Base-by-base conservation (phyloP, 2,888 invertebrate genomes). In the Drosophila testacea region DNA sequence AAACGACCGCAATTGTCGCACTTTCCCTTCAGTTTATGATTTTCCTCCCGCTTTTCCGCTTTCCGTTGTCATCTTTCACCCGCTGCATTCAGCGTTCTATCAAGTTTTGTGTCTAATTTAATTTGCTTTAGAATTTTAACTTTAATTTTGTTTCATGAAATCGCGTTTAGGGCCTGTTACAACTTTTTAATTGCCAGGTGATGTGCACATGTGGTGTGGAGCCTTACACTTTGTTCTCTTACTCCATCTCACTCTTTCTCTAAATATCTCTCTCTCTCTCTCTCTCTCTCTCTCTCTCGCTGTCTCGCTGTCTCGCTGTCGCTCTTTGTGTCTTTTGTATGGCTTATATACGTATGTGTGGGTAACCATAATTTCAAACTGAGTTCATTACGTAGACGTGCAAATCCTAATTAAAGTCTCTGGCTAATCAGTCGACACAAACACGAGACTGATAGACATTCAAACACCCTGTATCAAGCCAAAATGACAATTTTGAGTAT, bases 171-270 rank as follows among this genome's bases (percentile, higher is more conserved):
- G 66, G 71, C 38, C 38, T 44, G 57, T 57, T 67, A 74, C 65
- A 84, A 83, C 80, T 84, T 84, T 83, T 81, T 86, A 83, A 84
- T 83, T 84, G 81, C 69, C 81, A 71, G 69, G 66, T 72, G 73
- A 55, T 44, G 68, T 22, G 22, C 34, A 50, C 30, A 44, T 46
- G 44, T 36, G 62, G 36, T 52, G n/a, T 6, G 13, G 5, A 5
- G 11, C 36, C 27, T 32, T 10, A 4, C 13, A 10, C 46, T 38
- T 41, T 10, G 2, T n/a, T 9, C 46, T 46, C 27, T 42, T 10
- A 28, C 13, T 13, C n/a, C 46, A 34, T 10, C n/a, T 36, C 13
- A n/a, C 32, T 30, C 28, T 30, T 9, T 10, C 30, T n/a, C n/a
- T 22, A 11, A 6, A 2, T 27, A 27, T 46, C 10, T 56, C 32